Percentiles rank a stretch among this genome's conserved stretches.
Evolutionary conservation across 2,888 invertebrate genomes (phyloP).

Genomic region (Lasioglossum calceatum): DNA sequence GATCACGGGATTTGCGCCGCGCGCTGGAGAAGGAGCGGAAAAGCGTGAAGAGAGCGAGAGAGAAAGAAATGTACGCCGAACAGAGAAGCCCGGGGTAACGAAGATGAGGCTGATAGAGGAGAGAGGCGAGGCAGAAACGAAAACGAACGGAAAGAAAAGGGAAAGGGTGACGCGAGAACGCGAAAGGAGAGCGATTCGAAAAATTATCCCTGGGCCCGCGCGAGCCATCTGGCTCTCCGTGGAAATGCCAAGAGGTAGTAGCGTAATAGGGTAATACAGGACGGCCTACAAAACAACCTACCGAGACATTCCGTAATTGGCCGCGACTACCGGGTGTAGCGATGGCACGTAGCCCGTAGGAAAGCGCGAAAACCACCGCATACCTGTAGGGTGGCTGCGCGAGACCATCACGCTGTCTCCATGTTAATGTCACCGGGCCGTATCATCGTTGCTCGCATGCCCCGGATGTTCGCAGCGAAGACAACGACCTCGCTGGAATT

Average conservation of each 20-base stretch:
- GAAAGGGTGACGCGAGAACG: not conserved
- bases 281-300: conserved; percentile 70
- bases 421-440: conserved; percentile 35
- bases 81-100: not conserved
- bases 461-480: conserved; percentile 27
- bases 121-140: not conserved
- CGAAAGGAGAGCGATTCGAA: conserved; percentile 50
- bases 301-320: conserved; percentile 74
- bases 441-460: conserved; percentile 33
- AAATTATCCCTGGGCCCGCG: conserved; percentile 75
- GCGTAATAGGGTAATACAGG: conserved; percentile 78
- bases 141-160: not conserved
- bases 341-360: conserved; percentile 20
- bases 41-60: not conserved
- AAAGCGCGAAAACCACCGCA: conserved; percentile 57
- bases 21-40: conserved; percentile 5
- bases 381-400: not conserved
- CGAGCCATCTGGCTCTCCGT: conserved; percentile 61
- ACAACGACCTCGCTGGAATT: conserved; percentile 41
- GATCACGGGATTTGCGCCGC: conserved; percentile 36
- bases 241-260: conserved; percentile 45
- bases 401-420: conserved; percentile 6
- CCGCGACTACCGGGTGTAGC: conserved; percentile 54
- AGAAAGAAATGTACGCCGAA: not conserved
- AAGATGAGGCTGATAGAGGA: not conserved